These are phyloP conservation scores for Desoria tigrina DNA, from an alignment of 2,888 invertebrate species.

Conservation along the genomic window DNA sequence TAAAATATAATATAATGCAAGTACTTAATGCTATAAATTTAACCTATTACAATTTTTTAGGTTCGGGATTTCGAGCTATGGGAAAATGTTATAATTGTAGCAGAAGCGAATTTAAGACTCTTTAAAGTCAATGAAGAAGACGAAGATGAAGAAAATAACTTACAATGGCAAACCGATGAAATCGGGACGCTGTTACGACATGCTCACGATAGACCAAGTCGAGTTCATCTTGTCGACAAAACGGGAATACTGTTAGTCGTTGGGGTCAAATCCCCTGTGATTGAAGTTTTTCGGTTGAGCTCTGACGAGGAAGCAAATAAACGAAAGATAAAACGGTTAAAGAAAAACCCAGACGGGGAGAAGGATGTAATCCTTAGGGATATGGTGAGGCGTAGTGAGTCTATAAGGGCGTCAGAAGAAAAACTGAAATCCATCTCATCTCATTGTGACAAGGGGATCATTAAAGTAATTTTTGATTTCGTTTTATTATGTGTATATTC, in stretches of 20 bases:
- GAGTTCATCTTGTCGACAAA: conserved; percentile 40
- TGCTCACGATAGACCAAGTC: conserved; percentile 41
- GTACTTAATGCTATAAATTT: too few species aligned
- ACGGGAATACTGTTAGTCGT: conserved; percentile 32
- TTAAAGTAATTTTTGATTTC: not conserved
- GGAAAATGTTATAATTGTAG: conserved; percentile 46
- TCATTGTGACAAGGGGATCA: conserved; percentile 66
- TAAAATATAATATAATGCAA: too few species aligned
- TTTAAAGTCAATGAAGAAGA: conserved; percentile 37
- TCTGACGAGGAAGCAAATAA: conserved; percentile 71
- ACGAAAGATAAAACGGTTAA: conserved; percentile 73
- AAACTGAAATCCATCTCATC: conserved; percentile 69
- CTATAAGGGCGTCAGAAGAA: conserved; percentile 55
- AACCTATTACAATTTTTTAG: conserved; percentile 21
- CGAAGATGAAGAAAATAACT: conserved; percentile 8
- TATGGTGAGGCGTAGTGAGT: conserved; percentile 44
- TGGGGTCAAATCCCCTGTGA: conserved; percentile 44
- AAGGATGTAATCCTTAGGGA: conserved; percentile 41
- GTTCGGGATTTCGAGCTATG: conserved; percentile 47
- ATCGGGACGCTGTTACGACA: conserved; percentile 48
- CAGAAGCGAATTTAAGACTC: conserved; percentile 45
- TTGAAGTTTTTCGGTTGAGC: conserved; percentile 83
- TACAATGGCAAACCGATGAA: conserved; percentile 42
- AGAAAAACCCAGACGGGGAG: conserved; percentile 64
- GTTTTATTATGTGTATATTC: not conserved